These are phyloP conservation scores for Columba livia DNA, from an alignment of 2,113 vertebrate species.

Conservation along the genomic window DNA sequence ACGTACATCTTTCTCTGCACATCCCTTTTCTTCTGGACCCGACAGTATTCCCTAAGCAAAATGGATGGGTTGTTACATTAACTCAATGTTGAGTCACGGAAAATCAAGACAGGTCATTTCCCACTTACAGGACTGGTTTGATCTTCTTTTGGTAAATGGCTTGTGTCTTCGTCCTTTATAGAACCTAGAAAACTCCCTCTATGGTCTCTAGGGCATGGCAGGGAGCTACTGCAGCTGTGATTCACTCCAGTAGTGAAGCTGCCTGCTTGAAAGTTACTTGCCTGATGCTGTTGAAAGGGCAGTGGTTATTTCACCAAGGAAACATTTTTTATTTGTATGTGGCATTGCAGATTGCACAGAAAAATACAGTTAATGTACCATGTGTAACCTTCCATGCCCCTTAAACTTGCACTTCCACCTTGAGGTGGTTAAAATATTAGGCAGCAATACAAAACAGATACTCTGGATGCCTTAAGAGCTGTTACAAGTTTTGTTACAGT, in stretches of 20 bases:
- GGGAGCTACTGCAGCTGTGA: background rate
- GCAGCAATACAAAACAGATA: slow-evolving; percentile 4
- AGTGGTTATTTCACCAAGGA: slow-evolving; percentile 6
- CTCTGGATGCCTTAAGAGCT: background rate
- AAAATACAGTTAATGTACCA: slow-evolving; percentile 51
- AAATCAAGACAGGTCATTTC: background rate
- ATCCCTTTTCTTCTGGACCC: background rate
- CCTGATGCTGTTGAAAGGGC: background rate
- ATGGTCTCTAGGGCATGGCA: background rate
- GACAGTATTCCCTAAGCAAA: background rate
- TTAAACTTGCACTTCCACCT: slow-evolving; percentile 41
- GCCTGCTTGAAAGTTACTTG: background rate
- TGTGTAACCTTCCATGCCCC: background rate
- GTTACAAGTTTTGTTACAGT: background rate
- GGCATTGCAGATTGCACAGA: background rate
- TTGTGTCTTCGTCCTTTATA: background rate
- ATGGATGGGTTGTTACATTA: background rate
- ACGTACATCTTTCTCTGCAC: background rate
- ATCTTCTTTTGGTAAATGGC: background rate
- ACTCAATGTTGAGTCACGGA: background rate
- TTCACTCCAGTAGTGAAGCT: background rate
- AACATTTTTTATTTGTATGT: slow-evolving; percentile 34
- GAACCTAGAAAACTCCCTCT: background rate
- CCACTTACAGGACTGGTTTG: background rate
- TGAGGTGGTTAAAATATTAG: slow-evolving; percentile 32